Base-by-base conservation (phyloP, 2,888 invertebrate species). In the Xestia xanthographa region DNA sequence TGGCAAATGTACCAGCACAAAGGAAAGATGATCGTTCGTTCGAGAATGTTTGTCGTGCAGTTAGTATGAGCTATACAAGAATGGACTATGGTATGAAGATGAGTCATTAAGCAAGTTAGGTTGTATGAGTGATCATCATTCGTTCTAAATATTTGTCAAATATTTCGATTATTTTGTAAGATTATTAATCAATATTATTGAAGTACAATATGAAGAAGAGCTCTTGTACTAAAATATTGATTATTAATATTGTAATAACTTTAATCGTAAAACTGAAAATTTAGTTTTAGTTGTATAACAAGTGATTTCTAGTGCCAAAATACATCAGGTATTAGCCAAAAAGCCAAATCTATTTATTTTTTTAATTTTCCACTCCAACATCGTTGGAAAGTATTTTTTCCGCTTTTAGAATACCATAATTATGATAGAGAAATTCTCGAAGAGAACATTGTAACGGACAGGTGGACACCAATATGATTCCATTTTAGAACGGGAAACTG, bases 381-480 rank as follows among this genome's bases (percentile, higher is more conserved):
- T 38, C 6, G 5, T n/a, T 26, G 22, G 2, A 48, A 77, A 53
- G 45, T 72, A 22, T 34, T 41, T 29, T 56, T 48, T 5, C 20
- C 6, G 29, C 48, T 48, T 12, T 60, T 12, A 9, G 8, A 22
- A 22, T 5, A 41, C 5, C 5, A 34, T 5, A 34, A 26, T n/a
- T 22, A 11, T 20, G n/a, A 17, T 63, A 20, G 45, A 53, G 12
- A 63, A 63, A 14, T 79, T 56, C 63, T 2, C 29, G 63, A 56
- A 77, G 34, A 63, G 34, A 5, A 45, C 17, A 26, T 22, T 22
- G 56, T 72, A 65, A 80, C 80, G n/a, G 63, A 80, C 80, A 80
- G 77, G 56, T 34, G 41, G 63, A 65, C 63, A 77, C 12, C 45
- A 34, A 22, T 48, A 56, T 12, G 20, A 48, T 56, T 77, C 5